Evolutionary conservation across 2,888 invertebrate species (phyloP), one percentile per base, ranked within the genome.

Genomic region (Lordiphosa fenestrarum): DNA sequence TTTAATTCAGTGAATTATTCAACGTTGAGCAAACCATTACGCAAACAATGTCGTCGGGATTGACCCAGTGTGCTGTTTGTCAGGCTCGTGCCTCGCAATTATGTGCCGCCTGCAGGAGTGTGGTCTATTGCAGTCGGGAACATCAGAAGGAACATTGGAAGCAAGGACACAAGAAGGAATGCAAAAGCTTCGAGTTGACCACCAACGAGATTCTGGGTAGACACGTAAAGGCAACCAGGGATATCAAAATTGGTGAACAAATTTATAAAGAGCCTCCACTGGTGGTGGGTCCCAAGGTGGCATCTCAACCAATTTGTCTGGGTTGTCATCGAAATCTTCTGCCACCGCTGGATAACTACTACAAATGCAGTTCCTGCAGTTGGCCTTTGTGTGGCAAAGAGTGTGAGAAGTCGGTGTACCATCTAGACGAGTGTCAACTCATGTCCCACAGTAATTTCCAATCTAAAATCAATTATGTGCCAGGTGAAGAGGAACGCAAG

Each of bases 81-180:
- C 90, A 91, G 55, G 90, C 91, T 66, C 90, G 91, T 48, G 93
- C 94, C 0, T 91, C 91, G 58, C 92, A 93, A 66, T 91, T 92
- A 56, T 95, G 95, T 73, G 92, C 92, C 40, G 93, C 92, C 5
- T 95, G 95, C 88, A 92, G 92, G 72, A 89, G 91, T 9, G 93
- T 93, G 0, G 93, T 91, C 82, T 95, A 95, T 87, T 95, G 95
- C 87, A 91, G 92, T 38, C 91, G 91, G 73, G 93, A 93, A 4
- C 94, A 95, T 80, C 94, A 95, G 84, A 93, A 93, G 86, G 89
- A 91, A 62, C 92, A 94, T 86, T 95, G 94, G 94, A 91, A 92
- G 62, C 91, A 91, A 80, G 92, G 91, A 1, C 95, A 95, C 88
- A 94, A 93, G 80, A 88, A 88, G 55, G 91, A 91, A 82, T 94